These are phyloP conservation scores for Nicator chloris DNA, from an alignment of 2,113 vertebrate species.

Conservation along the genomic window DNA sequence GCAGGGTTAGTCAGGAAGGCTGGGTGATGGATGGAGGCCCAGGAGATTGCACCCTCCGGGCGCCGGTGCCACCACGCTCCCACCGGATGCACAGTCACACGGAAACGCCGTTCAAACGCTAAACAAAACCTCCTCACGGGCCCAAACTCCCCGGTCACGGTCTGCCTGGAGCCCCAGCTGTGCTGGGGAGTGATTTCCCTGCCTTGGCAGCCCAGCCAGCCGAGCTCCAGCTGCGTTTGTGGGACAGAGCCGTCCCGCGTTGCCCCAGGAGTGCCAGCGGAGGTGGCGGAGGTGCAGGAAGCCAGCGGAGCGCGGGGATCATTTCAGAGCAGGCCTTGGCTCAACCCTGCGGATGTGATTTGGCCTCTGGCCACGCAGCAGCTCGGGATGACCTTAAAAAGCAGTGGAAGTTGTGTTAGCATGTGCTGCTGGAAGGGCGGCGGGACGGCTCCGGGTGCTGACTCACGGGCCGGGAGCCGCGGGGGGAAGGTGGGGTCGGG, in stretches of 20 bases:
- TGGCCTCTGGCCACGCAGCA: slow-evolving; percentile 32
- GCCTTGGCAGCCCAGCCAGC: background rate
- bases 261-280: background rate
- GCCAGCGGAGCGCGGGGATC: background rate
- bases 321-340: background rate
- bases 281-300: slow-evolving; percentile 1
- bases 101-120: background rate
- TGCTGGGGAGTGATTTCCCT: background rate
- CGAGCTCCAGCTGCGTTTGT: background rate
- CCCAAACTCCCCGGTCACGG: background rate
- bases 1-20: background rate
- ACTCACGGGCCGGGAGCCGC: background rate
- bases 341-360: background rate
- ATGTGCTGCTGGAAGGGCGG: background rate
- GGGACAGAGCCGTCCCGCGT: background rate
- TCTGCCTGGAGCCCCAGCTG: background rate
- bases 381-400: slow-evolving; percentile 45
- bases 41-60: background rate
- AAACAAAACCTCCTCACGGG: background rate
- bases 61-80: background rate
- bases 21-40: background rate
- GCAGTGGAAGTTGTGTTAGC: background rate
- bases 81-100: background rate
- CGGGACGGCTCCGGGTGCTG: background rate
- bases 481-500: background rate